Conservation (phyloP, 1,140 invertebrate species). For the Adoxophyes honmai region DNA sequence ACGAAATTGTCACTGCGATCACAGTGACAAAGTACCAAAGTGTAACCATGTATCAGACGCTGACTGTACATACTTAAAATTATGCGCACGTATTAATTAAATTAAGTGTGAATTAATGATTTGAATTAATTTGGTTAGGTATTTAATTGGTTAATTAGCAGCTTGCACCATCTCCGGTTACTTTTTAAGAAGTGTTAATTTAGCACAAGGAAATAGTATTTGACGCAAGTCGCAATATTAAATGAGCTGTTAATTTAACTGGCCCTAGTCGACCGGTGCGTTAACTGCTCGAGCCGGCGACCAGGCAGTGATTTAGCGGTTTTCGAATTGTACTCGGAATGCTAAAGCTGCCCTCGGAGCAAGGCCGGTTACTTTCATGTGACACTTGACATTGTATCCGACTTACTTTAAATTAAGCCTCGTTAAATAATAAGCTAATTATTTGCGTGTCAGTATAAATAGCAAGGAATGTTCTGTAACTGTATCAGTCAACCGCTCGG, state of each 20-base stretch:
- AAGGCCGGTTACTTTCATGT: slow-evolving; percentile 53
- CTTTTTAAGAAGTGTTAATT: too few species aligned
- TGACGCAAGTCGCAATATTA: too few species aligned
- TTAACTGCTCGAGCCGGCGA: neutral
- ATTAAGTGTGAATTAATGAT: too few species aligned
- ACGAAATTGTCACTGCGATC: too few species aligned
- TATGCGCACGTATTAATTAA: too few species aligned
- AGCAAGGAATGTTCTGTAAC: slow-evolving; percentile 19
- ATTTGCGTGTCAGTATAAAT: slow-evolving; percentile 37
- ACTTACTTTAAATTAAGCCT: slow-evolving; percentile 32
- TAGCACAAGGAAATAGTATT: too few species aligned
- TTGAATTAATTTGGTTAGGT: too few species aligned
- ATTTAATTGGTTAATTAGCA: too few species aligned
- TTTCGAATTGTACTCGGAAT: slow-evolving; percentile 2
- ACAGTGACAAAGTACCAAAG: too few species aligned
- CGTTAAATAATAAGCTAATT: slow-evolving; percentile 34
- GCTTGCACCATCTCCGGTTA: too few species aligned
- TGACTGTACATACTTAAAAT: too few species aligned
- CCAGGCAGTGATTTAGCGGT: slow-evolving; percentile 3
- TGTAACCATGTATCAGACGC: too few species aligned
- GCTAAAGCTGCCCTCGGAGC: slow-evolving; percentile 33
- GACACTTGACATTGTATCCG: slow-evolving; percentile 52
- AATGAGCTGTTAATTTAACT: neutral
- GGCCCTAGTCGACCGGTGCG: neutral
- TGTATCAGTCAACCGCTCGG: slow-evolving; percentile 30